Evolutionary conservation across 2,797 vertebrate species (phyloP), one percentile per base, ranked within the genome.

Genomic region (Aselliscus stoliczkanus): DNA sequence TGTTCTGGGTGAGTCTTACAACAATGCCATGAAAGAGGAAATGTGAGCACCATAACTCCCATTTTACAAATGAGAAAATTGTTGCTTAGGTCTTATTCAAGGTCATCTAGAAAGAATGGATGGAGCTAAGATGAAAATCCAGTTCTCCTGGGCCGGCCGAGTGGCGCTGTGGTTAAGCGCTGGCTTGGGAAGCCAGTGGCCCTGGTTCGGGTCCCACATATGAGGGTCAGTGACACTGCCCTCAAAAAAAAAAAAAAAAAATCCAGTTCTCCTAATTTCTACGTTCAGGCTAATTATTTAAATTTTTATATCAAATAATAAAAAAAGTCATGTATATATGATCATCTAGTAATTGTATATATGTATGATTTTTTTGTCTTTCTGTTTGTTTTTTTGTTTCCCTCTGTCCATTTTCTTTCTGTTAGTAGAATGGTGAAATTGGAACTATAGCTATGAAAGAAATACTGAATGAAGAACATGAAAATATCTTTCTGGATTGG

Each of bases 281-380:
- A n/a, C 18, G 27, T 67, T 79, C n/a, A 79, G 79, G 25, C 25
- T 93, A 92, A 83, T 54, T 89, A 39, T 64, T 96, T 85, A 85
- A 62, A 56, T 34, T 83, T 70, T 85, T 69, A 72, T 44, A 34
- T 67, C 85, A 85, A 69, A 52, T 73, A 65, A 67, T 65, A 90
- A 81, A 82, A 47, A 67, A n/a, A 52, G 60, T 52, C 39, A 50
- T 80, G 77, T 50, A 7, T 29, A 44, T 70, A 34, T 62, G 6
- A 80, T 62, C 73, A 52, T 62, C 34, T 42, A 54, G 34, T 62
- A 80, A 72, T 72, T 5, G 31, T n/a, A 60, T 69, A 44, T 64
- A 37, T 18, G 2, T 54, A 69, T 34, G 31, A 39, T 31, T 47
- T n/a, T 96, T 96, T 50, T 67, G 29, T 31, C n/a, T 85, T 39